Conservation (phyloP, 2,797 vertebrate species). For the Malacoraja senta region DNA sequence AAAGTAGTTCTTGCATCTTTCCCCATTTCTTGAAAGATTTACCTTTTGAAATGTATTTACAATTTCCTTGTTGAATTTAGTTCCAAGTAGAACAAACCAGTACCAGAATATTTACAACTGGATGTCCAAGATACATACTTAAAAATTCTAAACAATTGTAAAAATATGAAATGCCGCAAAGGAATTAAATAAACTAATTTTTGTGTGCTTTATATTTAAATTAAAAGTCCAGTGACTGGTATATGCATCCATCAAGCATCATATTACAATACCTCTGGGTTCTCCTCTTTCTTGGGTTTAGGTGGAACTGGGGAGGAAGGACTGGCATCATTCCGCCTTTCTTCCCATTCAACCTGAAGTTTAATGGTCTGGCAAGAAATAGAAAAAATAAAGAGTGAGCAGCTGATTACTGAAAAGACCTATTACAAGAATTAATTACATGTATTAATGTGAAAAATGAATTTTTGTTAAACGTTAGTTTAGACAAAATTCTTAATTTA, state of each 20-base stretch:
- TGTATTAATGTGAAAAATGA: background rate
- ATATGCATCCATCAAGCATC: background rate
- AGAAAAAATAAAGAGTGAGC: background rate
- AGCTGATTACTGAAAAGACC: background rate
- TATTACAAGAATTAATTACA: too few species aligned
- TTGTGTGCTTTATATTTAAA: background rate
- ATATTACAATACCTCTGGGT: conserved; percentile 72
- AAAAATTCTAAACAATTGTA: background rate
- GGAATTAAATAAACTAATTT: background rate
- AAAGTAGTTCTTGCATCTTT: background rate
- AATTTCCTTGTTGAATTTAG: background rate
- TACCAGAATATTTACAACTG: background rate
- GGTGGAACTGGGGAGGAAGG: conserved; percentile 68
- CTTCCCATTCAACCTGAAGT: conserved; percentile 72
- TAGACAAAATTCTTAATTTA: background rate
- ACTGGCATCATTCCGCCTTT: conserved; percentile 66
- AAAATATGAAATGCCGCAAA: background rate
- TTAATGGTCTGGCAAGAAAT: conserved; percentile 72
- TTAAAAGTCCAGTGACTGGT: background rate
- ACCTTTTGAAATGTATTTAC: background rate
- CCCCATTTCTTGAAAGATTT: background rate
- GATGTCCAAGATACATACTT: background rate
- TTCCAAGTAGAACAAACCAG: background rate
- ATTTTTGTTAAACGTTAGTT: background rate
- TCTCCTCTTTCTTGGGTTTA: conserved; percentile 88